A percentile compares a stretch with the other conserved stretches of the same genome.
phyloP scores from a whole-genome alignment of 2,888 invertebrate genomes.

The Perizoma affinitatum region DNA sequence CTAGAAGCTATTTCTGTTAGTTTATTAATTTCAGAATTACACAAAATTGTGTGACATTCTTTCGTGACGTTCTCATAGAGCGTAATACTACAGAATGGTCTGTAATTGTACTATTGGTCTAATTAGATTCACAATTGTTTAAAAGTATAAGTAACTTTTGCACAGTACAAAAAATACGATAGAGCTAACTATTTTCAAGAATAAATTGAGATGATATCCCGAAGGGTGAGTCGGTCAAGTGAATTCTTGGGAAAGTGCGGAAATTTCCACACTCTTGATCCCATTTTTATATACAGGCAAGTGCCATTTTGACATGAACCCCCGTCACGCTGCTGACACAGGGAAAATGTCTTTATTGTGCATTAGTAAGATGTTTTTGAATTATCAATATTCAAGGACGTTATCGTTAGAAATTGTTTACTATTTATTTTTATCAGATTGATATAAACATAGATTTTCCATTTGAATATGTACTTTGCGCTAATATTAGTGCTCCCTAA shows the following conservation, averaged over 20 bases:
- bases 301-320: conserved; percentile 55
- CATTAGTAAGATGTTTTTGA: conserved; percentile 47
- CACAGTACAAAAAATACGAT: neutral
- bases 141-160: neutral
- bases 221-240: conserved; percentile 35
- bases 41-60: too few relatives aligned
- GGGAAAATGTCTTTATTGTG: conserved; percentile 58
- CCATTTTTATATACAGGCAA: conserved; percentile 53
- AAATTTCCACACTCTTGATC: conserved; percentile 47
- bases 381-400: conserved; percentile 41
- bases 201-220: conserved; percentile 35
- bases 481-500: too few relatives aligned
- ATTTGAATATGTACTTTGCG: too few relatives aligned
- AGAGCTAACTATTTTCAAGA: conserved; percentile 3
- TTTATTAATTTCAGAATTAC: too few relatives aligned
- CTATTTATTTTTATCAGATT: neutral
- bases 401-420: neutral
- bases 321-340: conserved; percentile 51
- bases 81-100: too few relatives aligned
- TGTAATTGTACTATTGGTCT: too few relatives aligned
- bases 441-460: too few relatives aligned
- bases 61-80: too few relatives aligned
- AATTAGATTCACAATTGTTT: too few relatives aligned
- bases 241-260: conserved; percentile 37
- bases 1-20: too few relatives aligned